A percentile compares a stretch with the other conserved stretches of the same genome.
Evolutionary conservation across 1,140 invertebrate species (phyloP).

Genomic region (Ladona fulva): DNA sequence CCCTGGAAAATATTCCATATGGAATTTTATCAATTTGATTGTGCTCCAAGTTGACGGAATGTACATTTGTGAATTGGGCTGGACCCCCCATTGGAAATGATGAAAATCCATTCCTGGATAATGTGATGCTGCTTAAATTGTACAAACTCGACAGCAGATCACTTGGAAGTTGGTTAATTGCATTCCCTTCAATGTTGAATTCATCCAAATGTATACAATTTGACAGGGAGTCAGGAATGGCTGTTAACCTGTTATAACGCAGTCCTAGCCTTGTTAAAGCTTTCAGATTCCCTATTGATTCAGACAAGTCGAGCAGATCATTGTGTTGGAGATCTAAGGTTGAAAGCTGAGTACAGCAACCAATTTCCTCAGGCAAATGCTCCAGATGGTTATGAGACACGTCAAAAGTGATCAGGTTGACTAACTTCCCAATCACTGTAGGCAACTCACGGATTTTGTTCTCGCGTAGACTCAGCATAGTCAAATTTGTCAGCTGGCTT

Average conservation of each 20-base stretch:
- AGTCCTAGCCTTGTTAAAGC: conserved; percentile 80
- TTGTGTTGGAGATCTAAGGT: conserved; percentile 98
- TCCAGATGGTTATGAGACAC: conserved; percentile 98
- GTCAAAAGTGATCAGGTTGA: conserved; percentile 88
- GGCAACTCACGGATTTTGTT: conserved; percentile 97
- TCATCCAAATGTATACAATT: conserved; percentile 96
- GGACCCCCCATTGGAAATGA: conserved; percentile 95
- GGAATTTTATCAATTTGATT: conserved; percentile 97
- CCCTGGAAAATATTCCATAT: conserved; percentile 91
- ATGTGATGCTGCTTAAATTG: conserved; percentile 84
- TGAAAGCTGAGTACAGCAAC: conserved; percentile 85
- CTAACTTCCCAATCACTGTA: conserved; percentile 81
- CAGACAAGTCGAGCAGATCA: conserved; percentile 94
- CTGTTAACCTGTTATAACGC: conserved; percentile 85
- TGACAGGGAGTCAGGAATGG: conserved; percentile 79
- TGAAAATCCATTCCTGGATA: conserved; percentile 93
- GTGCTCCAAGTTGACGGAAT: conserved; percentile 96
- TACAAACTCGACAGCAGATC: conserved; percentile 87
- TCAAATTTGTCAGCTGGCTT: conserved; percentile 81
- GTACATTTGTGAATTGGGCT: conserved; percentile 90
- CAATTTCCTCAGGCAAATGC: conserved; percentile 89
- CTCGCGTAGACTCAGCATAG: conserved; percentile 95
- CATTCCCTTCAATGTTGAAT: conserved; percentile 98
- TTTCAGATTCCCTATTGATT: conserved; percentile 86
- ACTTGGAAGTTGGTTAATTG: conserved; percentile 87